Base-by-base conservation (phyloP, 2,797 vertebrate genomes). In the Sebastes cheni region DNA sequence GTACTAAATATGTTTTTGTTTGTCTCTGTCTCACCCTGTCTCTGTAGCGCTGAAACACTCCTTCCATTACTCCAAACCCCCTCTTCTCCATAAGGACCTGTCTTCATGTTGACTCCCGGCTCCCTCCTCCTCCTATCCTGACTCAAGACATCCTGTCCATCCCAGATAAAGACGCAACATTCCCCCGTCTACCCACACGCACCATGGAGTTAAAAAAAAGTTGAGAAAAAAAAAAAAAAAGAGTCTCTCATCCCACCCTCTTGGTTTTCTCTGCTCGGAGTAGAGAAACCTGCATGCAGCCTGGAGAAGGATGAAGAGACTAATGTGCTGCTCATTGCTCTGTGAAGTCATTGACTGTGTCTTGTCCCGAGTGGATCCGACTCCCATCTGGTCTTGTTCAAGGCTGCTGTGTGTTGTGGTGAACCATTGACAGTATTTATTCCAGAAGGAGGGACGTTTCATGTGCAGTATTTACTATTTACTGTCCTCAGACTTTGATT, bases 41-140 rank as follows among this genome's bases (percentile, higher is more conserved):
- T 95, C 88, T 86, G 86, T 95, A 96, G 96, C 95, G 95, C 92
- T 96, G 95, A 96, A 91, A 90, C 89, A 67, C 92, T 84, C 88
- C 88, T 86, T 73, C 85, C 92, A 91, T 94, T 89, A 91, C 88
- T 90, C 88, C 93, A 88, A 92, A 71, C 82, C 91, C 87, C 90
- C 69, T 90, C 85, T 87, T 88, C 92, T 92, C 87, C 94, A 89
- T 95, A 90, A 92, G 94, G 94, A 94, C 86, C 92, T 79, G 88
- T 92, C 92, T 93, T 91, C 91, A 88, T 93, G 89, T 89, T 86
- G 92, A 94, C 88, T 88, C 89, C 83, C 8, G 87, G 86, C 86
- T 88, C 88, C 89, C 42, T 46, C 42, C 83, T 84, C 87, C 73
- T 91, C 83, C 83, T 85, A 77, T 68, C 90, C 89, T 79, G 86